phyloP scores from a whole-genome alignment of 2,797 vertebrate species.

The Pseudotriccus pelzelni region DNA sequence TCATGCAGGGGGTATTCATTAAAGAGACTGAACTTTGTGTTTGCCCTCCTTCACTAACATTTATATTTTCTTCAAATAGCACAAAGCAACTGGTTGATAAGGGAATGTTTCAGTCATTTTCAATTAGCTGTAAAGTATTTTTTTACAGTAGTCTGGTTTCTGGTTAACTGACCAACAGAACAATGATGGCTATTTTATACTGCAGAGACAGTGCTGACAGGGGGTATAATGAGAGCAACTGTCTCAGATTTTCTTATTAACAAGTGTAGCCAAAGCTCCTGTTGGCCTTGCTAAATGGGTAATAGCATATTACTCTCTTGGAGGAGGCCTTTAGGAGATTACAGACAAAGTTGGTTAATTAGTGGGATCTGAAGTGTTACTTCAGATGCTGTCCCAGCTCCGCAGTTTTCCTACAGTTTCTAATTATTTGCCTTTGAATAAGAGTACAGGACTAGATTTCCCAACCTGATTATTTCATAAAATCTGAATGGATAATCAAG shows the following conservation, averaged over 20 bases:
- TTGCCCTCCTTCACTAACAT: slow-evolving; percentile 44
- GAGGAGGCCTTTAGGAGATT: slow-evolving; percentile 77
- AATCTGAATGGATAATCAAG: slow-evolving; percentile 80
- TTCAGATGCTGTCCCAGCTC: slow-evolving; percentile 70
- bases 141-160: slow-evolving; percentile 80
- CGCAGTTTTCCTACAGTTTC: slow-evolving; percentile 77
- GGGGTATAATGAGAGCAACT: slow-evolving; percentile 83
- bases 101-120: slow-evolving; percentile 78
- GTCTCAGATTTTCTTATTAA: slow-evolving; percentile 81
- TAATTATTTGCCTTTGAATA: slow-evolving; percentile 79
- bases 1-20: slow-evolving; percentile 53
- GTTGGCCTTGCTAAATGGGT: slow-evolving; percentile 77
- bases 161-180: slow-evolving; percentile 80
- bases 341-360: slow-evolving; percentile 81
- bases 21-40: slow-evolving; percentile 71
- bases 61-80: slow-evolving; percentile 75
- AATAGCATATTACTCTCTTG: slow-evolving; percentile 77
- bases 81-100: slow-evolving; percentile 73
- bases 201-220: slow-evolving; percentile 76
- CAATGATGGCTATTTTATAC: slow-evolving; percentile 78
- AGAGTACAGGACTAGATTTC: slow-evolving; percentile 76
- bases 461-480: slow-evolving; percentile 75
- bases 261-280: slow-evolving; percentile 77
- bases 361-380: slow-evolving; percentile 81
- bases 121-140: slow-evolving; percentile 79